Conservation (phyloP, 2,888 invertebrate species). For the Campoplex nolae region DNA sequence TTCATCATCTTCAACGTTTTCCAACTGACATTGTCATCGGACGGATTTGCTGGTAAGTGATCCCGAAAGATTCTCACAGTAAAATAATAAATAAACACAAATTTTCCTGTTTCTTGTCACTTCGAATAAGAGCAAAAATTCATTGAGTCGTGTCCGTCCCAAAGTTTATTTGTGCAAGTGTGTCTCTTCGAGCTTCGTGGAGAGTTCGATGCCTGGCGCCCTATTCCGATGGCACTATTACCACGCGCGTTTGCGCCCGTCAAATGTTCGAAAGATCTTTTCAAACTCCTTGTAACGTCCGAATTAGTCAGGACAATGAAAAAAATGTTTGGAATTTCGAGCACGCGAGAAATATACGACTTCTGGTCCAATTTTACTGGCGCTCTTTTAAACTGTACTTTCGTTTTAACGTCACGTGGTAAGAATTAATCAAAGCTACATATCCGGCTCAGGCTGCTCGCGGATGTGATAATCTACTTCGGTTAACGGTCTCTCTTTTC, state of each 20-base stretch:
- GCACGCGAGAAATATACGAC: background rate
- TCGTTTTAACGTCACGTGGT: conserved; percentile 28
- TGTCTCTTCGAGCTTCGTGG: background rate
- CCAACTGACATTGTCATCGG: conserved; percentile 30
- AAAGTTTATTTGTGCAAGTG: background rate
- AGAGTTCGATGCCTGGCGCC: conserved; percentile 45
- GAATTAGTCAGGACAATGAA: background rate
- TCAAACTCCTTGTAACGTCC: background rate
- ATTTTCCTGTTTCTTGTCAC: background rate
- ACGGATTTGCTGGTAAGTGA: conserved; percentile 49
- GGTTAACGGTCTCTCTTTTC: conserved; percentile 45
- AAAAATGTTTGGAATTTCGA: background rate
- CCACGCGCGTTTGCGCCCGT: background rate
- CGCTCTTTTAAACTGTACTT: conserved; percentile 28
- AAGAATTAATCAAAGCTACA: conserved; percentile 27
- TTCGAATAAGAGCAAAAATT: background rate
- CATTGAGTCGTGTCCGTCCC: background rate
- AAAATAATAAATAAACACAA: background rate
- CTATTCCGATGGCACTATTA: background rate
- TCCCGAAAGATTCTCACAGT: background rate
- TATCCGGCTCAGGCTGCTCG: conserved; percentile 51
- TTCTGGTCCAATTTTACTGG: background rate
- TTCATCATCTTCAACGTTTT: conserved; percentile 17
- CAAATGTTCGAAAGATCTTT: background rate
- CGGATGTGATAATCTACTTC: conserved; percentile 60